These are phyloP conservation scores for Aethes cnicana DNA, from an alignment of 2,888 invertebrate species.

Conservation along the genomic window DNA sequence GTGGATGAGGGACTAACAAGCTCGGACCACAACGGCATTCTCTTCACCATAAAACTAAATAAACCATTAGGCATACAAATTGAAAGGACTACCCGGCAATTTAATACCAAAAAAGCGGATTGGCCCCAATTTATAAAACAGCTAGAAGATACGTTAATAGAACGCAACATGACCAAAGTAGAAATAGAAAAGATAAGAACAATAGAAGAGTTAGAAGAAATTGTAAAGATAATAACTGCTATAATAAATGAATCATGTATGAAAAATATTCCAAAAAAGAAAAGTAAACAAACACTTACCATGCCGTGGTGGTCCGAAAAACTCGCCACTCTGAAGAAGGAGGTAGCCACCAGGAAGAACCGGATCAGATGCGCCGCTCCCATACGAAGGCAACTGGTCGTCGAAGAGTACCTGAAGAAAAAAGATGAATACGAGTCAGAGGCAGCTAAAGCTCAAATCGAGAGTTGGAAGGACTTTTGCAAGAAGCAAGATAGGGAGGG, in stretches of 20 bases:
- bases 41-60: background rate
- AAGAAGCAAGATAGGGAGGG: conserved; percentile 26
- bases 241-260: too few relatives aligned
- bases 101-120: too few relatives aligned
- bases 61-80: background rate
- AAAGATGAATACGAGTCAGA: conserved; percentile 15
- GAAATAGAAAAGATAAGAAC: background rate
- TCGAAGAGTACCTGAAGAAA: conserved; percentile 19
- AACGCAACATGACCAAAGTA: background rate
- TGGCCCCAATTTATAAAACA: too few relatives aligned
- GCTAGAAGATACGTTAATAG: background rate
- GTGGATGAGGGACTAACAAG: background rate
- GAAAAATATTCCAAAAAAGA: conserved; percentile 22
- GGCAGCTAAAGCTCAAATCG: background rate
- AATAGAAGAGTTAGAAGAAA: background rate
- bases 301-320: too few relatives aligned
- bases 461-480: conserved; percentile 29
- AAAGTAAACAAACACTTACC: conserved; percentile 4
- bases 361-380: conserved; percentile 21
- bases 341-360: background rate
- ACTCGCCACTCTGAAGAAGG: conserved; percentile 28
- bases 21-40: background rate
- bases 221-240: conserved; percentile 16
- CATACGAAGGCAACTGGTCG: conserved; percentile 10
- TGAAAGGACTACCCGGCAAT: background rate